Percentiles rank a stretch among this genome's conserved stretches.
Conservation (phyloP, 2,797 vertebrate species). For the Chiloscyllium punctatum region DNA sequence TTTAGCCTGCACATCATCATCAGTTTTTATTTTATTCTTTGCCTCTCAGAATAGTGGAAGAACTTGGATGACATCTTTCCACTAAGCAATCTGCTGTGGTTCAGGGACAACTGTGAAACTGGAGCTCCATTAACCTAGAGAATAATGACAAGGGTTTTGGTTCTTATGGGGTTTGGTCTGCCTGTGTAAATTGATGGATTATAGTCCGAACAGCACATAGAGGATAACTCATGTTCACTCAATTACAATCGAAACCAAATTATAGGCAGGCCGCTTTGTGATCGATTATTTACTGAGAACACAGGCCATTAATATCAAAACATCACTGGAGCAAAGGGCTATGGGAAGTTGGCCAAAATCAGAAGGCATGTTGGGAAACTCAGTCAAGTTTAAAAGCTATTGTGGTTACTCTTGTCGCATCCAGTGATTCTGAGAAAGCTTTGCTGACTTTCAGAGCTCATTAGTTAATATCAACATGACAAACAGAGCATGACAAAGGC, state of each 20-base stretch:
- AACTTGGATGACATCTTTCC: background rate
- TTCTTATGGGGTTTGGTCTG: background rate
- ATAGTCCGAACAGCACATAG: no score
- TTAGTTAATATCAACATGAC: background rate
- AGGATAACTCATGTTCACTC: background rate
- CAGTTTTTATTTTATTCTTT: background rate
- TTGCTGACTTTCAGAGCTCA: background rate
- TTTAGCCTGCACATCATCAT: background rate
- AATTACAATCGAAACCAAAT: background rate
- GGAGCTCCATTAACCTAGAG: background rate
- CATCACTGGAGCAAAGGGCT: background rate
- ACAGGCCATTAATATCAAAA: background rate
- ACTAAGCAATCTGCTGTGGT: background rate
- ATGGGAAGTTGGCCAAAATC: background rate
- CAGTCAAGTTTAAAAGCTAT: background rate
- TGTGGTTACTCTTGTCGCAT: background rate
- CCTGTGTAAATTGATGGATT: background rate
- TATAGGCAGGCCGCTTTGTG: background rate
- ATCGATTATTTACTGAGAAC: background rate
- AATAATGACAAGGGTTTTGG: background rate
- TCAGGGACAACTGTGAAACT: background rate
- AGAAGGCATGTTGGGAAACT: background rate
- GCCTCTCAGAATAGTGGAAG: background rate
- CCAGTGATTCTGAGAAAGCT: background rate
- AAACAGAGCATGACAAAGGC: conserved; percentile 3